Conservation (phyloP, 2,113 vertebrate species). For the Tachycineta bicolor region DNA sequence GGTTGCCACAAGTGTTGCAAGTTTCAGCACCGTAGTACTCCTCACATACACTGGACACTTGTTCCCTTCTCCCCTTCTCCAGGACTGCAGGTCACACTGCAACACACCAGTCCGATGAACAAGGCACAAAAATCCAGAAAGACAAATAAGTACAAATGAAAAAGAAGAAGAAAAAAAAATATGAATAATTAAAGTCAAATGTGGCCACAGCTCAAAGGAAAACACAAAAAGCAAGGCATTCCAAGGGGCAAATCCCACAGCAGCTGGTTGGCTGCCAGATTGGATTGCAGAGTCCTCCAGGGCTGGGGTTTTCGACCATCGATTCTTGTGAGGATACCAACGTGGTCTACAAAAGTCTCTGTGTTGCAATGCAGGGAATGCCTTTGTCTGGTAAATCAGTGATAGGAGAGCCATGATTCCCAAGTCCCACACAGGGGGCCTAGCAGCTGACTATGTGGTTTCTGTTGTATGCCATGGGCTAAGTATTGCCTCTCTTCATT, state of each 20-base stretch:
- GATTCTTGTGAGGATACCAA: not conserved
- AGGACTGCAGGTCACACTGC: not conserved
- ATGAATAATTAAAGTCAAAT: conserved; percentile 31
- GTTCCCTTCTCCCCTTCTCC: not conserved
- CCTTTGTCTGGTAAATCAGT: conserved; percentile 7
- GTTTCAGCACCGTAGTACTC: not conserved
- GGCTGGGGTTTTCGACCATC: not conserved
- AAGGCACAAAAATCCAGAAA: not conserved
- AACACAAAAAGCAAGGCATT: conserved; percentile 4
- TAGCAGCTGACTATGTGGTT: not conserved
- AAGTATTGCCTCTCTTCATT: not conserved
- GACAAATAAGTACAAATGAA: not conserved
- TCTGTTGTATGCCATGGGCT: not conserved
- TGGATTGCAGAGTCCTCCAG: not conserved
- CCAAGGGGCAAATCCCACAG: conserved; percentile 32
- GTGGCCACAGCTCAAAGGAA: not conserved
- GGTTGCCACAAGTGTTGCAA: not conserved
- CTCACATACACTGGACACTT: accelerated
- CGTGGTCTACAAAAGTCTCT: not conserved
- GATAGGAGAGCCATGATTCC: not conserved
- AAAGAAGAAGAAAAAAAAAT: not conserved
- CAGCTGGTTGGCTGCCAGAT: not conserved
- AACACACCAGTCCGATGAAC: not conserved
- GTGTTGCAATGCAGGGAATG: conserved; percentile 45
- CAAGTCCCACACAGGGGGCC: not conserved